A percentile compares a stretch with the other conserved stretches of the same genome.
These are phyloP conservation scores for Athrips mouffetella DNA, from an alignment of 2,888 invertebrate species.

Conservation along the genomic window DNA sequence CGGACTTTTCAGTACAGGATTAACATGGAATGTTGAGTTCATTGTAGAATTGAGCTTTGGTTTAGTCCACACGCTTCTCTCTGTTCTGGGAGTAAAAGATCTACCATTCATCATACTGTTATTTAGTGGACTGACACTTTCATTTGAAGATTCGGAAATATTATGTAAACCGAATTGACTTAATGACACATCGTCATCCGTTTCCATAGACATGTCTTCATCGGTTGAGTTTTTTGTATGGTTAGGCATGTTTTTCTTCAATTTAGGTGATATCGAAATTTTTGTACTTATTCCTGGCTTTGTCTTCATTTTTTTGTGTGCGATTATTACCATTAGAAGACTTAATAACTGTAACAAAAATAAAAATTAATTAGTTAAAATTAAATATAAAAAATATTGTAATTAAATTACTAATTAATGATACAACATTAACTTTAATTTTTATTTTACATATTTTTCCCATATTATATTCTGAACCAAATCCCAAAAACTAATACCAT, in stretches of 20 bases:
- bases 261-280: slow-evolving; percentile 44
- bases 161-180: slow-evolving; percentile 67
- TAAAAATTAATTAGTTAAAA: slow-evolving; percentile 10
- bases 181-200: slow-evolving; percentile 68
- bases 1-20: slow-evolving; percentile 52
- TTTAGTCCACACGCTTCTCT: slow-evolving; percentile 56
- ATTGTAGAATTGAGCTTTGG: slow-evolving; percentile 53
- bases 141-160: slow-evolving; percentile 61
- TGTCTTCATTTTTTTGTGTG: slow-evolving; percentile 49
- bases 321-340: slow-evolving; percentile 46
- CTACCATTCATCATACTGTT: slow-evolving; percentile 54
- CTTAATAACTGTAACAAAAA: slow-evolving; percentile 55
- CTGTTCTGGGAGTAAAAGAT: slow-evolving; percentile 52
- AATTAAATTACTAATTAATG: no score
- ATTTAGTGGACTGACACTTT: slow-evolving; percentile 46
- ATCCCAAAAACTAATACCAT: no score
- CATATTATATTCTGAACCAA: no score
- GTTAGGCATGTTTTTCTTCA: slow-evolving; percentile 48
- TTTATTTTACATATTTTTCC: no score
- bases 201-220: slow-evolving; percentile 54
- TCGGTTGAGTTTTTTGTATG: slow-evolving; percentile 40
- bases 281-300: slow-evolving; percentile 31
- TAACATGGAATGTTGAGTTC: slow-evolving; percentile 64
- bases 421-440: no score
- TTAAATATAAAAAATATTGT: not conserved